phyloP scores from a whole-genome alignment of 2,888 invertebrate genomes.

The Pristionchus maxplancki region DNA sequence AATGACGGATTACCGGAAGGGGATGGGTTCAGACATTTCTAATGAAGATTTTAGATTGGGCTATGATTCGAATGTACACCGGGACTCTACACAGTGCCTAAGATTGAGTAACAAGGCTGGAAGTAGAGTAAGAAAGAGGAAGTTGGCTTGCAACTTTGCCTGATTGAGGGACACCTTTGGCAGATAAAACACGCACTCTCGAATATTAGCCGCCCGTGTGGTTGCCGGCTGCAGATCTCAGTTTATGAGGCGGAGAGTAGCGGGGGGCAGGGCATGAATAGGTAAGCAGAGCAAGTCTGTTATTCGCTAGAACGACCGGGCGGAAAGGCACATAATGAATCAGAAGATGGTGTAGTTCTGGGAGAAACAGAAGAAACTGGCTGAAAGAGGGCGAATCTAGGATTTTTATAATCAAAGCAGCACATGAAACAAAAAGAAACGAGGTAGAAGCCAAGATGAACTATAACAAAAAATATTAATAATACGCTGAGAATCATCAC shows the following conservation, averaged over 20 bases:
- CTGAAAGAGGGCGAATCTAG: background rate
- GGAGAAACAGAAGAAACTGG: background rate
- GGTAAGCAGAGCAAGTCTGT: conserved; percentile 30
- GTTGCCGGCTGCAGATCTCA: background rate
- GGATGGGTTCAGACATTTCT: background rate
- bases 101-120: background rate
- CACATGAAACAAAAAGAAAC: too few species aligned
- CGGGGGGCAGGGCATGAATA: background rate
- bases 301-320: background rate
- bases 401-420: background rate
- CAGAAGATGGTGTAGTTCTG: background rate
- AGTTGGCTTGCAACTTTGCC: conserved; percentile 3
- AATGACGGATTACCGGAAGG: background rate
- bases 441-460: too few species aligned
- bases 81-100: too few species aligned
- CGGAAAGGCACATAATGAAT: background rate
- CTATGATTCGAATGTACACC: too few species aligned
- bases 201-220: conserved; percentile 1
- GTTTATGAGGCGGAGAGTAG: background rate
- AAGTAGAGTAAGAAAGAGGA: background rate
- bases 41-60: too few species aligned
- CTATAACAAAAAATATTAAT: too few species aligned
- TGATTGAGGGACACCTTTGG: background rate
- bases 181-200: conserved; percentile 32
- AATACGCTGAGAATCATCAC: too few species aligned